Evolutionary conservation across 2,797 vertebrate species (phyloP).

Genomic region (Pseudopleuronectes americanus): DNA sequence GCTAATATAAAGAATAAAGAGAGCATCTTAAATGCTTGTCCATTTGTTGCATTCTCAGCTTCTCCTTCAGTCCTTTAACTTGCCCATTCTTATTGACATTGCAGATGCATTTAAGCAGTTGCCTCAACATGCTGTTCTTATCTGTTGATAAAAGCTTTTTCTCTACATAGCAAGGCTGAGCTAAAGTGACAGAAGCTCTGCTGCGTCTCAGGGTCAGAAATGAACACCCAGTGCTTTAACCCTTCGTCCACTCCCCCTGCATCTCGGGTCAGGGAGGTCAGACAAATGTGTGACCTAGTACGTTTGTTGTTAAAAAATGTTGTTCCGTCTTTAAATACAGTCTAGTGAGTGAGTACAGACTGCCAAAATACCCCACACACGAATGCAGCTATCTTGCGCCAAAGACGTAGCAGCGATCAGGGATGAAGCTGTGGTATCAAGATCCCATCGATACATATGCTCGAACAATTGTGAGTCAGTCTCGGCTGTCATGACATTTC

Average conservation of each 20-base stretch:
- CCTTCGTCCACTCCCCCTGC: constrained; percentile 26
- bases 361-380: no score
- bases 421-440: no score
- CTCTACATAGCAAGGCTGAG: constrained; percentile 24
- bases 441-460: no score
- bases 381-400: no score
- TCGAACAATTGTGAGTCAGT: no score
- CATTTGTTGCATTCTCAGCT: constrained; percentile 1
- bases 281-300: background rate
- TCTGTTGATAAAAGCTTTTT: constrained; percentile 66
- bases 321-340: background rate
- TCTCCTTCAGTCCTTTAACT: constrained; percentile 9
- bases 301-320: background rate
- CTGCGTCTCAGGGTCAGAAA: constrained; percentile 49
- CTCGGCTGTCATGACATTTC: no score
- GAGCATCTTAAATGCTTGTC: constrained; percentile 8
- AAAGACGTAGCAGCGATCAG: no score
- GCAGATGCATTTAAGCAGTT: constrained; percentile 41
- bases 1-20: background rate
- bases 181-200: constrained; percentile 54
- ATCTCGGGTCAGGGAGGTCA: constrained; percentile 29
- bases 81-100: constrained; percentile 32
- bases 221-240: constrained; percentile 56
- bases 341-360: background rate
- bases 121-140: constrained; percentile 47